Evolutionary conservation across 2,888 invertebrate genomes (phyloP).

Genomic region (Cataglyphis rosenhaueri): DNA sequence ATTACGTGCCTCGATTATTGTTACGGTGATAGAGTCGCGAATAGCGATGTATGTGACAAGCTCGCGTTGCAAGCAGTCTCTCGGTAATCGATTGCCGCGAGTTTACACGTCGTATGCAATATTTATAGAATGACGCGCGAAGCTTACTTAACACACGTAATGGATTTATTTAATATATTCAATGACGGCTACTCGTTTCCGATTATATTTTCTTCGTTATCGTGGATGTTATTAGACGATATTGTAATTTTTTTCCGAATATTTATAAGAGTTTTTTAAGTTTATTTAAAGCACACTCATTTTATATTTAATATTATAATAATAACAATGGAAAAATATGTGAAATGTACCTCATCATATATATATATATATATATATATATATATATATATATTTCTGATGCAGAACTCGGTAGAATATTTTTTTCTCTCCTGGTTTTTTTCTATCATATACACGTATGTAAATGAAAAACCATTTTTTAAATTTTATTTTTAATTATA

Average conservation of each 20-base stretch:
- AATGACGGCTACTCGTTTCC: constrained; percentile 8
- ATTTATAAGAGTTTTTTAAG: neutral
- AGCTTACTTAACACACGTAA: constrained; percentile 42
- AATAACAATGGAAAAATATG: neutral
- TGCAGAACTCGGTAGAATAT: neutral
- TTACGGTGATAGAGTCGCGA: constrained; percentile 13
- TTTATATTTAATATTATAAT: neutral
- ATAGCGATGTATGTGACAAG: neutral
- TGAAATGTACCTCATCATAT: too few relatives aligned
- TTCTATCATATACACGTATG: neutral
- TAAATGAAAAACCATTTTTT: neutral
- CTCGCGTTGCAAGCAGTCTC: constrained; percentile 20
- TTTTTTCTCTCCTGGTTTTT: neutral
- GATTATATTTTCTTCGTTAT: neutral
- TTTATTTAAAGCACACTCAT: neutral
- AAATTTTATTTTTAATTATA: neutral
- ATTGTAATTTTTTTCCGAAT: neutral
- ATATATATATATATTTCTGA: neutral
- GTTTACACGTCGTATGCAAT: constrained; percentile 46
- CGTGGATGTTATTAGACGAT: neutral
- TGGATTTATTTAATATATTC: constrained; percentile 39
- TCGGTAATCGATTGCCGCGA: constrained; percentile 48
- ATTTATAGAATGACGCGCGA: constrained; percentile 47
- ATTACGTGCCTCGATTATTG: constrained; percentile 41
- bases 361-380: neutral